These are phyloP conservation scores for Agyllia agylla DNA, from an alignment of 2,888 invertebrate genomes.

Conservation along the genomic window DNA sequence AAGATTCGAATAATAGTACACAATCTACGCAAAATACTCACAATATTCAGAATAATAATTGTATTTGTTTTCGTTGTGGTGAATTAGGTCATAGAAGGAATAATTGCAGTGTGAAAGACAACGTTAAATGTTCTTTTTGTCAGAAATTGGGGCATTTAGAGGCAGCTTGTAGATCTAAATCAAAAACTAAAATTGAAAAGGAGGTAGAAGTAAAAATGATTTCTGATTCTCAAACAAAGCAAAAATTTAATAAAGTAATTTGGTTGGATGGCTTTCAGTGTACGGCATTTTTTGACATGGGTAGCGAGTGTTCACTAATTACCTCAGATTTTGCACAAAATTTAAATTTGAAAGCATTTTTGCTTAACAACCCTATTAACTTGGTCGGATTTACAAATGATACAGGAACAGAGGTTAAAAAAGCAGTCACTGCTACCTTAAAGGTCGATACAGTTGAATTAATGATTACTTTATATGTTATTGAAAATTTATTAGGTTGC, in stretches of 20 bases:
- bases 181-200: slow-evolving; percentile 61
- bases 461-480: slow-evolving; percentile 33
- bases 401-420: slow-evolving; percentile 19
- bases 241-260: slow-evolving; percentile 65
- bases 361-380: slow-evolving; percentile 31
- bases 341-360: slow-evolving; percentile 12
- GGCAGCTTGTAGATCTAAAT: slow-evolving; percentile 56
- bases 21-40: background rate
- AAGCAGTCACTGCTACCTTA: slow-evolving; percentile 4
- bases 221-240: slow-evolving; percentile 13
- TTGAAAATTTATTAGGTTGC: slow-evolving; percentile 39
- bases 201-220: slow-evolving; percentile 69
- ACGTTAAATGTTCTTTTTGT: slow-evolving; percentile 68
- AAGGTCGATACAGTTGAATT: slow-evolving; percentile 52
- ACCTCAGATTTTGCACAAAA: slow-evolving; percentile 23
- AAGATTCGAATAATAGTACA: background rate
- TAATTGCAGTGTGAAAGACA: slow-evolving; percentile 37
- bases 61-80: slow-evolving; percentile 57
- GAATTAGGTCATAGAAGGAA: slow-evolving; percentile 50
- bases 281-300: slow-evolving; percentile 71
- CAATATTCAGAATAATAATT: background rate
- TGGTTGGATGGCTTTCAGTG: slow-evolving; percentile 32
- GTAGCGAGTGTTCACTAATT: slow-evolving; percentile 72
- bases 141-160: slow-evolving; percentile 70
- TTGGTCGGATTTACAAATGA: slow-evolving; percentile 53